Percentiles rank a stretch among this genome's conserved stretches.
phyloP scores from a whole-genome alignment of 2,888 invertebrate genomes.

The Drosophila infuscata region DNA sequence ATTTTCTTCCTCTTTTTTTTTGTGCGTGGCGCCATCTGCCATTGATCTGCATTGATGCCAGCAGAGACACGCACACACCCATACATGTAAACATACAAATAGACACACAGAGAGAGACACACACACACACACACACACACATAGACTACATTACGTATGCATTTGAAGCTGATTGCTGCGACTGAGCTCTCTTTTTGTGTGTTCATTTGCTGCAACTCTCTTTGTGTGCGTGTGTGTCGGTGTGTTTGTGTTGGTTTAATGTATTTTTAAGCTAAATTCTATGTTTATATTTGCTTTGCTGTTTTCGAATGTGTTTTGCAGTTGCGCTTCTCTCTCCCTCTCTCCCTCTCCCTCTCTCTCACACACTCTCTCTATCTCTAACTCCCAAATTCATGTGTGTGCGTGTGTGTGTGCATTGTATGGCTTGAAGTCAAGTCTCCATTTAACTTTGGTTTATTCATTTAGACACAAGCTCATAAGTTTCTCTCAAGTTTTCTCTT shows the following conservation, averaged over 20 bases:
- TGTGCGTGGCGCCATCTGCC: slow-evolving; percentile 41
- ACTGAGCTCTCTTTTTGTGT: slow-evolving; percentile 21
- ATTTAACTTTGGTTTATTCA: slow-evolving; percentile 66
- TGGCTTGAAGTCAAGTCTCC: slow-evolving; percentile 35
- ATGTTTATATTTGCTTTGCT: slow-evolving; percentile 77
- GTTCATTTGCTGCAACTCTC: slow-evolving; percentile 5
- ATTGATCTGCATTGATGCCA: slow-evolving; percentile 78
- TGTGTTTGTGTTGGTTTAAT: slow-evolving; percentile 66
- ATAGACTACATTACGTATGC: slow-evolving; percentile 60
- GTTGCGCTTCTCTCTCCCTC: slow-evolving; percentile 37
- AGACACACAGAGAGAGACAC: slow-evolving; percentile 14
- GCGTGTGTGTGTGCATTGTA: background rate
- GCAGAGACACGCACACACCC: slow-evolving; percentile 31
- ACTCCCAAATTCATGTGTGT: background rate
- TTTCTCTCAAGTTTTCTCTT: slow-evolving; percentile 56
- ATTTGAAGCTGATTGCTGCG: slow-evolving; percentile 49
- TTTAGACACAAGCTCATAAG: slow-evolving; percentile 68
- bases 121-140: slow-evolving; percentile 1
- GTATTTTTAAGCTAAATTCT: slow-evolving; percentile 81
- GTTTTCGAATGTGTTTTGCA: slow-evolving; percentile 63
- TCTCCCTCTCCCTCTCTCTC: background rate
- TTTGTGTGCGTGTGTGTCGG: background rate
- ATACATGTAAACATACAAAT: slow-evolving; percentile 6
- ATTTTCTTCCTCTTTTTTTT: slow-evolving; percentile 10
- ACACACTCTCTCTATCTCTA: background rate